phyloP scores from a whole-genome alignment of 2,797 vertebrate species.

The Argyrosomus regius region DNA sequence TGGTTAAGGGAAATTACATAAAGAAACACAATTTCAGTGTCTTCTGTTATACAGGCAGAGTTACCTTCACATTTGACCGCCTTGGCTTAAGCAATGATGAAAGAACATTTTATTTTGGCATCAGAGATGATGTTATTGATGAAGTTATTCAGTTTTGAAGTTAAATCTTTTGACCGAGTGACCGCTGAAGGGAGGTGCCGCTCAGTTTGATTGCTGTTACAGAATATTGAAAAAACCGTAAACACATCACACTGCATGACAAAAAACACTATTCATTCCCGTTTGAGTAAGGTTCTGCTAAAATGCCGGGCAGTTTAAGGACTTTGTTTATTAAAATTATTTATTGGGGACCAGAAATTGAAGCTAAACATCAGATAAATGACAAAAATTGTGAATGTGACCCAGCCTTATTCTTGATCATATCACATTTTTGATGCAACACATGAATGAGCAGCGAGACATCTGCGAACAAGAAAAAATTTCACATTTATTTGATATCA shows the following conservation, averaged over 20 bases:
- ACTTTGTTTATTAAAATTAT: background rate
- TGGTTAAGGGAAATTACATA: background rate
- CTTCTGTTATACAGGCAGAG: background rate
- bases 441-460: constrained; percentile 65
- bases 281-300: background rate
- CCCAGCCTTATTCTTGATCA: background rate
- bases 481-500: constrained; percentile 99
- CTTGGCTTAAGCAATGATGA: background rate
- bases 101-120: background rate
- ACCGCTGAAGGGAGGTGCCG: background rate
- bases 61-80: background rate
- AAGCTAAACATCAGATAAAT: too few relatives aligned
- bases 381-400: background rate
- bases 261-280: background rate
- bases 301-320: background rate
- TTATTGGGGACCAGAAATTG: background rate
- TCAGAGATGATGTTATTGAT: background rate
- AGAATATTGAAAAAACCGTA: background rate
- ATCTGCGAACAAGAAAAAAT: constrained; percentile 94
- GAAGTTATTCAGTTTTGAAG: background rate
- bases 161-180: background rate
- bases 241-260: background rate
- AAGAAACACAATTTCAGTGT: background rate
- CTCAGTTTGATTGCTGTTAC: background rate
- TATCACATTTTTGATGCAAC: constrained; percentile 7